Base-by-base conservation (phyloP, 2,888 invertebrate species). In the Plagiodera versicolora region DNA sequence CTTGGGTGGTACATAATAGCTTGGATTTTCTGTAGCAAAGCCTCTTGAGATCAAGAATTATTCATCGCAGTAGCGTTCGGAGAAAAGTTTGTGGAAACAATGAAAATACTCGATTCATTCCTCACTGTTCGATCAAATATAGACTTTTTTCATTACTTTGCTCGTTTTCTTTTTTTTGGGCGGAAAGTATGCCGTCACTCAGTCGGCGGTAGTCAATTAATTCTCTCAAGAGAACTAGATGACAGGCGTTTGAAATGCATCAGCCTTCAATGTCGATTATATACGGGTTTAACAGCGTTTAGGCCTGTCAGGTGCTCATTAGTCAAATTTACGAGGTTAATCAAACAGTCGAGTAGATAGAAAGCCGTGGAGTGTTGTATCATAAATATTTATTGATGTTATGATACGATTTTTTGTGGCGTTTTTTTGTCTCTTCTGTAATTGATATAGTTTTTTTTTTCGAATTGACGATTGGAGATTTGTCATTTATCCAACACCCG, bases 281-380 rank as follows among this genome's bases (percentile, higher is more conserved):
- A 53, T 62, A 63, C 65, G 64, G 66, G 61, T 65, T 68, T 65
- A 67, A 64, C 67, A 64, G 65, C 68, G 60, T 62, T 64, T 65
- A 66, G 63, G 51, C 65, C 69, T 67, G 71, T 71, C 71, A 68
- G 63, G 58, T 59, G 60, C 68, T 71, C 69, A 71, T 71, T 71
- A 71, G 67, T 60, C 63, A 65, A 66, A 70, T 71, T 71, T 69
- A 71, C 67, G 69, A 65, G 67, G 61, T 61, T 66, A 70, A 70
- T 71, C 69, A 69, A 67, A 65, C 64, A 62, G 58, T 66, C 52
- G 54, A 55, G 55, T 58, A 30, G 50, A 58, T 60, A 49, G 48
- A 56, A 19, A 45, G 45, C 47, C 44, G 48, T 52, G 35, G 53
- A 55, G 54, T 48, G 55, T 52, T 51, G 45, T 19, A 56, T 56